Percentiles rank a stretch among this genome's conserved stretches.
These are phyloP conservation scores for Alectura lathami DNA, from an alignment of 2,113 vertebrate genomes.

Conservation along the genomic window DNA sequence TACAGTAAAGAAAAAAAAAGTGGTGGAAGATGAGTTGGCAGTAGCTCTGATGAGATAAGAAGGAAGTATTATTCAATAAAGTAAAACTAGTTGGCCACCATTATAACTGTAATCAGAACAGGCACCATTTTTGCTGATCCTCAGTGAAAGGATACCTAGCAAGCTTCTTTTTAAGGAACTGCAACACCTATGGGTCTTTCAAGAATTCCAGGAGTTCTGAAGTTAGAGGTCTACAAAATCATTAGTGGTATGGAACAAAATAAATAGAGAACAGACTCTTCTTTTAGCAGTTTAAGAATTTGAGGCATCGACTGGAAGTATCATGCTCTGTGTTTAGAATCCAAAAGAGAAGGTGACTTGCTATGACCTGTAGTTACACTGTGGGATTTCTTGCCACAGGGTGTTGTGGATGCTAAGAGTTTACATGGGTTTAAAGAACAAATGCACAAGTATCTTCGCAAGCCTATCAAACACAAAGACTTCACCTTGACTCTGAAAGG, in stretches of 20 bases:
- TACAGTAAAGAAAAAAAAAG: background rate
- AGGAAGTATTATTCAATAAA: background rate
- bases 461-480: background rate
- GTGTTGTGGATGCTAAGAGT: background rate
- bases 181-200: background rate
- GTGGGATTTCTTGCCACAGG: background rate
- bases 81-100: background rate
- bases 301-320: background rate
- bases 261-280: background rate
- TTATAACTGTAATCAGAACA: background rate
- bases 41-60: background rate
- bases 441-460: background rate
- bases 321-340: background rate
- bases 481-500: background rate
- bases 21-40: background rate
- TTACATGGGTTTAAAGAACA: background rate
- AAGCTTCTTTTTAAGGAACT: background rate
- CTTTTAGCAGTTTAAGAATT: background rate
- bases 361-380: background rate
- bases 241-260: background rate
- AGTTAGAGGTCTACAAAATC: background rate
- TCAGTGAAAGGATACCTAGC: background rate
- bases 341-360: background rate
- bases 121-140: background rate
- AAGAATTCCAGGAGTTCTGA: background rate